Base-by-base conservation (phyloP, 2,797 vertebrate genomes). In the Tarsius wallacei region DNA sequence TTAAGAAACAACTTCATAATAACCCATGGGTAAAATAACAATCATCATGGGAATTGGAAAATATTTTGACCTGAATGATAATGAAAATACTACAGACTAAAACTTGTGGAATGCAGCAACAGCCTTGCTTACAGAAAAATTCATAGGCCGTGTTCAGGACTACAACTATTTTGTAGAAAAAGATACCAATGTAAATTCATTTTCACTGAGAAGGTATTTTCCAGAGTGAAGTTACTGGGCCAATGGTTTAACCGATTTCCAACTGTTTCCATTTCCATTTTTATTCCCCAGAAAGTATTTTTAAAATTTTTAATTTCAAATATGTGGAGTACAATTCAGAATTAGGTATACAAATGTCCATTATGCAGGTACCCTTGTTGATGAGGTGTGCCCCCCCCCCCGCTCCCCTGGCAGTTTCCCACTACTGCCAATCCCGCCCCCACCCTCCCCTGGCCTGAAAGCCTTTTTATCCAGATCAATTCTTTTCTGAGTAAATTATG, bases 401-500 rank as follows among this genome's bases (percentile, higher is more conserved):
- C 4, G 42, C 42, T 42, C 42, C 42, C 42, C 42, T 42, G 42
- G 42, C 42, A 42, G 42, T 42, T 42, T 42, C 42, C 42, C 42
- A 42, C 42, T 42, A 42, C 42, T 42, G 42, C 42, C 42, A 42
- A 42, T 42, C 42, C 42, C 7, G 42, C 42, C 42, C 42, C 42
- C 4, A 5, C 42, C 42, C 42, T 42, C 42, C 42, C 42, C 42
- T 42, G 42, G 42, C 42, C n/a, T 84, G n/a, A 55, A 63, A 78
- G 51, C 49, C 11, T 87, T 78, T 84, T 64, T 42, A 55, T 49
- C 31, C 59, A 24, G 19, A 36, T 36, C 17, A 2, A 0, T n/a
- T 91, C 51, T 92, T 91, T 93, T 59, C 61, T 61, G n/a, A 51
- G 21, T 47, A 84, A 78, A 59, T 59, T 51, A 73, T 19, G n/a